Conservation (phyloP, 2,888 invertebrate genomes). For the Homarus gammarus region DNA sequence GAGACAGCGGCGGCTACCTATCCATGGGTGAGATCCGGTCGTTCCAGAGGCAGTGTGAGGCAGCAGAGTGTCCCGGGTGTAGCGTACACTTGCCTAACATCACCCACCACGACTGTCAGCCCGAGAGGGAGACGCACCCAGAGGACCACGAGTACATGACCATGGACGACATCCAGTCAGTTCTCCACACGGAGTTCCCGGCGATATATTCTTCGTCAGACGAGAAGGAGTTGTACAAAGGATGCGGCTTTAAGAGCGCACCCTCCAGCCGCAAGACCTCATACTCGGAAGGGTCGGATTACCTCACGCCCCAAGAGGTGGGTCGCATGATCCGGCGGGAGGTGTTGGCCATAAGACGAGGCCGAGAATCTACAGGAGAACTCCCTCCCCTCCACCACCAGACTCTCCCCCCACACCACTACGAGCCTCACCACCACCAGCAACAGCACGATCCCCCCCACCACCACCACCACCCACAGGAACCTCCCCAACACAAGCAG, state of each 20-base stretch:
- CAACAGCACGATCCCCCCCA: constrained; percentile 21
- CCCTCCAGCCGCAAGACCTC: constrained; percentile 74
- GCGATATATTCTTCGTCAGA: constrained; percentile 57
- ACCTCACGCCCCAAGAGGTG: constrained; percentile 75
- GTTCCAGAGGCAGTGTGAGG: constrained; percentile 50
- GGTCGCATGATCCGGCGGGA: constrained; percentile 74
- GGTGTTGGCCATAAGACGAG: constrained; percentile 48
- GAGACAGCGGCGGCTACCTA: constrained; percentile 72
- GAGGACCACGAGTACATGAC: constrained; percentile 74
- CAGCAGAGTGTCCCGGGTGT: constrained; percentile 56
- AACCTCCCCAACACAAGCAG: constrained; percentile 38
- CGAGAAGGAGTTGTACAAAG: constrained; percentile 54
- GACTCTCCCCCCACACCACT: constrained; percentile 26
- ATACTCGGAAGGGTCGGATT: constrained; percentile 72
- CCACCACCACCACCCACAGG: constrained; percentile 41
- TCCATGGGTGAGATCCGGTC: constrained; percentile 75
- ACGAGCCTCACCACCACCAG: constrained; percentile 35
- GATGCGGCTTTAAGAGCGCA: constrained; percentile 69
- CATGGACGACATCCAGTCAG: constrained; percentile 75
- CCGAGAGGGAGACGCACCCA: constrained; percentile 29
- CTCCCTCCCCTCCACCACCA: constrained; percentile 36
- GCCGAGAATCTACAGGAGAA: constrained; percentile 21
- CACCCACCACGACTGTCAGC: constrained; percentile 47
- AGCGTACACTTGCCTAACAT: not conserved
- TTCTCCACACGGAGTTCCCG: constrained; percentile 72